Evolutionary conservation across 2,113 vertebrate species (phyloP).

Genomic region (Indicator maculatus): DNA sequence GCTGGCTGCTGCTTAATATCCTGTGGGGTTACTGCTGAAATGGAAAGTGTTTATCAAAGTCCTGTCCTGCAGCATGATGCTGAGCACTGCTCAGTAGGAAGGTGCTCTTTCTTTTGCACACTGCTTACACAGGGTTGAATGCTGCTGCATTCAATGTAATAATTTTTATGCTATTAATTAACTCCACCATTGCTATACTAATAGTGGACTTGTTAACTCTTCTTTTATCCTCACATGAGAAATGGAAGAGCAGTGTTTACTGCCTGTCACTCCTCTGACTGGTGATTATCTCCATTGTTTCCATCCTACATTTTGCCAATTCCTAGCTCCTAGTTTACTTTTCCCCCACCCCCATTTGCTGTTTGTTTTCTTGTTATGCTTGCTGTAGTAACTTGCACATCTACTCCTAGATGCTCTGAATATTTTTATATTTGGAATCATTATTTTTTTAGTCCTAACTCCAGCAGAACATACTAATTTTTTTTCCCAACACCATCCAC

Average conservation of each 20-base stretch:
- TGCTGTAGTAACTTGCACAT: not conserved
- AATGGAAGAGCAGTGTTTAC: not conserved
- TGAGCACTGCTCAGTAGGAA: not conserved
- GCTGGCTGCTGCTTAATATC: not conserved
- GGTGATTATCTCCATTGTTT: not conserved
- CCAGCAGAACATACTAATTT: not conserved
- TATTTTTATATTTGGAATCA: not conserved
- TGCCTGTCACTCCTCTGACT: not conserved
- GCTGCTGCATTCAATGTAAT: not conserved
- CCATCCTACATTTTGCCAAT: not conserved
- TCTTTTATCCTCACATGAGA: not conserved
- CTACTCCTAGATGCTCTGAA: not conserved
- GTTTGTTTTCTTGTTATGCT: not conserved
- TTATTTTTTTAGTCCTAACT: not conserved
- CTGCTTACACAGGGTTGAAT: not conserved
- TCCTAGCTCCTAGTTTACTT: not conserved
- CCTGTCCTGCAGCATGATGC: not conserved
- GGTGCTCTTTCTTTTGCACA: not conserved
- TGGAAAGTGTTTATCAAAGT: conserved; percentile 11
- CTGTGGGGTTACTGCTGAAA: not conserved
- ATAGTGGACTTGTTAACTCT: not conserved
- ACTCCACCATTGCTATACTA: not conserved
- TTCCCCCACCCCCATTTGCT: not conserved
- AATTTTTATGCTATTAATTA: not conserved
- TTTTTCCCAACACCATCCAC: not conserved